Base-by-base conservation (phyloP, 2,888 invertebrate species). In the Metopia argyrocephala region DNA sequence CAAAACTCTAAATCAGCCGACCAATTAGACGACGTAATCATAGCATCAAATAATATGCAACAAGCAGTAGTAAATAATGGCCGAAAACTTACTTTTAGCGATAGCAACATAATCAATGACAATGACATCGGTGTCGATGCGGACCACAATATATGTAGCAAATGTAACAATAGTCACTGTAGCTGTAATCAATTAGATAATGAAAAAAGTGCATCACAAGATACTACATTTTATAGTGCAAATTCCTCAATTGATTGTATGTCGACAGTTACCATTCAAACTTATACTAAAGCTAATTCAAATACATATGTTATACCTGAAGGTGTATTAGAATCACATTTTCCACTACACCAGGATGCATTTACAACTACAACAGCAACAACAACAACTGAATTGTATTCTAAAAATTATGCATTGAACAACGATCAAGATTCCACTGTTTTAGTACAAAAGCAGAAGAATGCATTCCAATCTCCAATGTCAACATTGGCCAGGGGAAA, bases 1-100 rank as follows among this genome's bases (percentile, higher is more conserved):
- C 84, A 83, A 81, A 89, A 91, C 73, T 93, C 92, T 78, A 92
- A 92, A 85, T 92, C 92, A 0, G 92, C 92, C 1, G 93, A 93
- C 86, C 92, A 92, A 82, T 89, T 92, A 76, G 92, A 92, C 2
- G 92, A 91, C 18, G 91, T 91, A 27, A 7, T 73, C 45, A 9
- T 70, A 71, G 59, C 46, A 38, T 45, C 7, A 31, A 59, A 65
- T 23, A 82, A 89, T 12, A 38, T 38, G 89, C 79, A 87, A 66
- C 74, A 45, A 46, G 90, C n/a, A 75, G 85, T 74, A 71, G 84
- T 81, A 56, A 79, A 18, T 12, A 46, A 3, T 46, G 73, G 45
- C 79, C 86, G 87, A 65, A 90, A 90, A 84, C 84, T 91, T 21
- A 91, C 90, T 0, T 90, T 89, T 80, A 90, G 91, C 84, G 90